Conservation (phyloP, 2,888 invertebrate species). For the Ephialtes manifestator region DNA sequence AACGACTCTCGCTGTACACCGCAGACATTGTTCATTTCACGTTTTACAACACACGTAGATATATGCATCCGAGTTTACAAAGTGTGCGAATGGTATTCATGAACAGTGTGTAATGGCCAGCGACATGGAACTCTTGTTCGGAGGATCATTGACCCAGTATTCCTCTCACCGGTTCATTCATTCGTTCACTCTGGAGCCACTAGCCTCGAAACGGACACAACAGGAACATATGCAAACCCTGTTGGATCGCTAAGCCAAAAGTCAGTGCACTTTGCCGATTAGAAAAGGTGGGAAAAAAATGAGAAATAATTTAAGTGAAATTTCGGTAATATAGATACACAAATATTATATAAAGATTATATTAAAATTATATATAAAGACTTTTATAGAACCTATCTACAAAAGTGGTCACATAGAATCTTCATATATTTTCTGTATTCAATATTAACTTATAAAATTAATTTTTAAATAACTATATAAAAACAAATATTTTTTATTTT, state of each 20-base stretch:
- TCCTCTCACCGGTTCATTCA: slow-evolving; percentile 27
- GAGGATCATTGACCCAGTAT: slow-evolving; percentile 57
- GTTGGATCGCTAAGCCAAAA: neutral
- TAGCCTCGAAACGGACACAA: slow-evolving; percentile 26
- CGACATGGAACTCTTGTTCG: slow-evolving; percentile 24
- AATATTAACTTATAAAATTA: too few species aligned
- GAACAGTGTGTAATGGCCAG: slow-evolving; percentile 8
- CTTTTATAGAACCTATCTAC: too few species aligned
- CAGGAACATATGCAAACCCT: neutral
- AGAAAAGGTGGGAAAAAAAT: neutral
- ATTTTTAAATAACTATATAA: too few species aligned
- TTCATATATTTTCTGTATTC: too few species aligned
- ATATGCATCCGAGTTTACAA: slow-evolving; percentile 1
- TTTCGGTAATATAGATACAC: too few species aligned
- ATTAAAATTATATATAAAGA: too few species aligned
- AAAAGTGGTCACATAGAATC: too few species aligned
- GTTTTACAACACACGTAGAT: slow-evolving; percentile 28
- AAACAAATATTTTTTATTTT: too few species aligned
- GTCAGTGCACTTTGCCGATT: slow-evolving; percentile 13
- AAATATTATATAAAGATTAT: too few species aligned
- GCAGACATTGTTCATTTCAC: slow-evolving; percentile 35
- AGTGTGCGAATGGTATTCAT: slow-evolving; percentile 10
- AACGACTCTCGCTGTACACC: slow-evolving; percentile 16
- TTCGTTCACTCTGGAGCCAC: slow-evolving; percentile 25
- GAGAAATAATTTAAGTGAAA: neutral